Conservation (phyloP, 2,113 vertebrate species). For the Onychostoma macrolepis region DNA sequence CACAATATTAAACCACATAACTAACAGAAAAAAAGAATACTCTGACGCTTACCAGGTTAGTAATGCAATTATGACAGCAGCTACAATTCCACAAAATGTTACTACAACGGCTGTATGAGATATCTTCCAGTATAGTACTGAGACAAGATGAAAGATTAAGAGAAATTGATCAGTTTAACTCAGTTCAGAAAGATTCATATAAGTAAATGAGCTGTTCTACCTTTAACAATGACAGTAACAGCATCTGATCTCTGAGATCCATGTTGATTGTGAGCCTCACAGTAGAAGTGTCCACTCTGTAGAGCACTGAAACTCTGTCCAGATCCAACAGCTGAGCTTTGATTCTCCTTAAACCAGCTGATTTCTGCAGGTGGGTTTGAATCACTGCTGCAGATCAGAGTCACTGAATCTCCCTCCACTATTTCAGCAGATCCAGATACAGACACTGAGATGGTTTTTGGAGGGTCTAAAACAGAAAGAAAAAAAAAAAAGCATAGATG, state of each 20-base stretch:
- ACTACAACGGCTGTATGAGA: background rate
- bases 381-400: too few relatives aligned
- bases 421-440: background rate
- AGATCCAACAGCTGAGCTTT: background rate
- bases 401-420: background rate
- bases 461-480: background rate
- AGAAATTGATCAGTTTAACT: background rate
- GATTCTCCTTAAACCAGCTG: background rate
- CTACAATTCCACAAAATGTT: slow-evolving; percentile 14
- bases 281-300: slow-evolving; percentile 12
- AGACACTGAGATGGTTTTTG: background rate
- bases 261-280: too few relatives aligned
- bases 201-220: background rate
- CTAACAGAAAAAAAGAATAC: background rate
- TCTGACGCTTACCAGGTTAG: background rate
- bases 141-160: background rate
- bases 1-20: background rate
- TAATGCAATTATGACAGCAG: background rate
- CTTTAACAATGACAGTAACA: background rate
- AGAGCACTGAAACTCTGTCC: slow-evolving; percentile 9
- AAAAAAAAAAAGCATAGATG: too few relatives aligned
- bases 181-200: background rate
- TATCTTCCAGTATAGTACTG: background rate
- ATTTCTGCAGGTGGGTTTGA: background rate
- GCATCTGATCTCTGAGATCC: too few relatives aligned